Base-by-base conservation (phyloP, 2,888 invertebrate species). In the Conchocele bisecta region DNA sequence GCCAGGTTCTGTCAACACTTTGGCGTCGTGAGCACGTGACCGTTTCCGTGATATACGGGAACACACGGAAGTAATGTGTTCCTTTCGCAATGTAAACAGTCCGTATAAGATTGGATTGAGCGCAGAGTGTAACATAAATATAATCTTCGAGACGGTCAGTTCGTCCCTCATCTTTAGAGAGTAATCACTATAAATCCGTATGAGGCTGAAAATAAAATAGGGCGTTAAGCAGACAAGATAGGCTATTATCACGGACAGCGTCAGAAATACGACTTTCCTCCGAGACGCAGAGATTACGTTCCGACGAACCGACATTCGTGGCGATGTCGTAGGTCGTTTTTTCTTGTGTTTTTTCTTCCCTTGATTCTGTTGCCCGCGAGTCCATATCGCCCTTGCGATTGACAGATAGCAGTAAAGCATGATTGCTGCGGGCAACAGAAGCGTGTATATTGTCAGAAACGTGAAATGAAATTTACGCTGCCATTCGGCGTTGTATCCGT, bases 31-130 rank as follows among this genome's bases (percentile, higher is more conserved):
- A 39, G 46, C 51, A 22, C 50, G 50, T 33, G 24, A 54, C 29
- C 24, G 44, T 41, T 17, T 17, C n/a, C 53, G 35, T 11, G 53
- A 35, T 20, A 50, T 54, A 11, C 51, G 13, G 22, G 64, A 60
- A 39, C 54, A 65, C 5, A 75, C 3, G 9, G 53, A 41, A 22
- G 69, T 44, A 9, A 82, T 51, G 42, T 83, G 81, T 11, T 63
- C 42, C 13, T 59, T 44, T 56, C 73, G 57, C 35, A 82, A 59
- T 24, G 83, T 91, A 84, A 91, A 92, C 64, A 90, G 86, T 33
- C 91, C 91, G 79, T 92, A 92, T 28, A 92, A 85, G 37, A 92
- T 83, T 3, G 92, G 92, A 82, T 92, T 92, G 39, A 92, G 81
- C 15, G 91, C 91, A 58, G 91, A 91, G 76, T 89, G 89, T 29